phyloP scores from a whole-genome alignment of 2,888 invertebrate species.

The Caenorhabditis uteleia region DNA sequence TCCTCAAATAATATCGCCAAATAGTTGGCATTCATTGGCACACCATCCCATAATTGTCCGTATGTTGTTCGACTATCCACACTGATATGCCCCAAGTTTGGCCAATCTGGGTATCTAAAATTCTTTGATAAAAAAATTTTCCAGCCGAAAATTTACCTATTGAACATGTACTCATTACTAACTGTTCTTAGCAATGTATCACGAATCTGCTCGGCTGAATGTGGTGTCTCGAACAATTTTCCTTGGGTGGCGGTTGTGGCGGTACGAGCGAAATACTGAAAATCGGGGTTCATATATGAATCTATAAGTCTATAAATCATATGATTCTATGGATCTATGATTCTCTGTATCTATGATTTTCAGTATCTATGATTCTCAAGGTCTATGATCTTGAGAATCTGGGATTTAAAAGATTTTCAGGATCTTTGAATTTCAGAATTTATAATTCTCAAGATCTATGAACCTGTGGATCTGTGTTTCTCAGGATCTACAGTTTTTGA shows the following conservation, averaged over 20 bases:
- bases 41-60: conserved; percentile 65
- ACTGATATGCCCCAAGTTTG: conserved; percentile 60
- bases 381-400: no score
- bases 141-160: conserved; percentile 36
- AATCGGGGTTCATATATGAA: no score
- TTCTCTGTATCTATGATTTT: no score
- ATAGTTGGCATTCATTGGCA: conserved; percentile 58
- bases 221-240: conserved; percentile 52
- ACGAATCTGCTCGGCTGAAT: conserved; percentile 49
- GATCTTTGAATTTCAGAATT: no score
- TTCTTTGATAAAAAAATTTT: neutral
- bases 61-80: conserved; percentile 61
- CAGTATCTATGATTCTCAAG: no score
- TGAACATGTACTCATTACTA: conserved; percentile 54
- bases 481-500: conserved; percentile 5
- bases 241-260: conserved; percentile 54
- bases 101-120: conserved; percentile 66
- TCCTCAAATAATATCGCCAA: conserved; percentile 66
- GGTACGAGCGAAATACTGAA: conserved; percentile 65
- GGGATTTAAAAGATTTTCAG: neutral
- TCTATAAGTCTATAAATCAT: no score
- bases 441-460: no score
- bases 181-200: conserved; percentile 44
- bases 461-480: no score
- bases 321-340: no score